Evolutionary conservation across 2,797 vertebrate species (phyloP), one percentile per base, ranked within the genome.

Genomic region (Orestias chungarensis): DNA sequence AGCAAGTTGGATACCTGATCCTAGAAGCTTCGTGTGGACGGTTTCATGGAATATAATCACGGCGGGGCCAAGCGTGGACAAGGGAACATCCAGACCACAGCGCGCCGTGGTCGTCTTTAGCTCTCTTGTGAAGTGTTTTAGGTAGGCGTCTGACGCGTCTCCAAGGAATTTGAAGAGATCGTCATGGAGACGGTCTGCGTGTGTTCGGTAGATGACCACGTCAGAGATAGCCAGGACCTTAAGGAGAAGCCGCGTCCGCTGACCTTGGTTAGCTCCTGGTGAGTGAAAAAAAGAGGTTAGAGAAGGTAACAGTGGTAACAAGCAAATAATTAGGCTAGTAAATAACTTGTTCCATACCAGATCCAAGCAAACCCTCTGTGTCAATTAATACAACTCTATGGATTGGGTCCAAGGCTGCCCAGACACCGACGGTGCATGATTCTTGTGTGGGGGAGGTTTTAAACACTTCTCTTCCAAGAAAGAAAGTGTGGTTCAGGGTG

Each of bases 21-120:
- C 98, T 72, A 99, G 91, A 0, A 99, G 93, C 77, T 98, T 98
- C 76, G 98, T 99, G 89, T 99, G 97, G 55, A 99, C 96, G 17
- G 98, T 99, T 93, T 99, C 98, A 0, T 99, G 98, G 93, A 99
- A 99, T 94, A 99, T 97, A 85, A 99, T 96, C 62, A 99, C 98
- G 3, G 95, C 97, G 1, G 98, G 98, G 68, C 98, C 98, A 86
- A 99, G 91, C 0, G 97, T 98, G 76, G 98, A 99, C 70, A 99
- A 92, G 7, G 98, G 98, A 73, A 99, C 98, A 46, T 99, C 97
- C 70, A 99, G 94, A 64, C 98, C 98, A 81, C 98, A 99, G 68
- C 98, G 97, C 38, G 96, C 94, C 76, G 98, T 98, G 2, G 97
- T 99, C 65, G 97, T 97, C 91, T 99, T 99, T 83, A 99, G 93